phyloP scores from a whole-genome alignment of 2,113 vertebrate species.

The Ploceus nigricollis region DNA sequence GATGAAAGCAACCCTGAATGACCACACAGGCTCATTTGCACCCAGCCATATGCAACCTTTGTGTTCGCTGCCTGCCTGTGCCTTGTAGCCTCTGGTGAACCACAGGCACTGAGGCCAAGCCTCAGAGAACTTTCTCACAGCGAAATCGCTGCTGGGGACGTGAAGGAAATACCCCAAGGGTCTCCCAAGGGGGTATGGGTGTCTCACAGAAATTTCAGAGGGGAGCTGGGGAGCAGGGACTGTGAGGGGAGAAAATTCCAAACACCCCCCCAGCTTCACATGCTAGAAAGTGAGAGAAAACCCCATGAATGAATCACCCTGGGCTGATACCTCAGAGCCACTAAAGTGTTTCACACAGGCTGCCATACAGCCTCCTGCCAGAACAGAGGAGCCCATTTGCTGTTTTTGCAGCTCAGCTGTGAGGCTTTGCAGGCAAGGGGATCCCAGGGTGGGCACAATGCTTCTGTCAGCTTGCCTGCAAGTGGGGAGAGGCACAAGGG shows the following conservation, averaged over 20 bases:
- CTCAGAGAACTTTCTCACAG: background rate
- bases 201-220: background rate
- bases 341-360: background rate
- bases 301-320: background rate
- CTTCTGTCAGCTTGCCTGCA: background rate
- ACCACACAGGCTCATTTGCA: background rate
- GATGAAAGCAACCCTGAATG: background rate
- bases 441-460: background rate
- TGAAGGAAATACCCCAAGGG: constrained; percentile 4
- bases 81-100: background rate
- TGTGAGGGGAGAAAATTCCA: background rate
- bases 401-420: background rate
- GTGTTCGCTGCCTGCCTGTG: fast-evolving
- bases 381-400: background rate
- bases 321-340: background rate
- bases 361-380: background rate
- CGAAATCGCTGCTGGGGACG: background rate
- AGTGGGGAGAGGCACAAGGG: background rate
- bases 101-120: background rate
- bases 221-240: fast-evolving
- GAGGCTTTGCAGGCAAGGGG: background rate
- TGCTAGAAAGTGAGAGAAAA: background rate
- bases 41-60: background rate
- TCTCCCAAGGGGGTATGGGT: background rate
- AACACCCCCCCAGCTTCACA: background rate